Base-by-base conservation (phyloP, 1,140 invertebrate genomes). In the Drosophila ananassae region DNA sequence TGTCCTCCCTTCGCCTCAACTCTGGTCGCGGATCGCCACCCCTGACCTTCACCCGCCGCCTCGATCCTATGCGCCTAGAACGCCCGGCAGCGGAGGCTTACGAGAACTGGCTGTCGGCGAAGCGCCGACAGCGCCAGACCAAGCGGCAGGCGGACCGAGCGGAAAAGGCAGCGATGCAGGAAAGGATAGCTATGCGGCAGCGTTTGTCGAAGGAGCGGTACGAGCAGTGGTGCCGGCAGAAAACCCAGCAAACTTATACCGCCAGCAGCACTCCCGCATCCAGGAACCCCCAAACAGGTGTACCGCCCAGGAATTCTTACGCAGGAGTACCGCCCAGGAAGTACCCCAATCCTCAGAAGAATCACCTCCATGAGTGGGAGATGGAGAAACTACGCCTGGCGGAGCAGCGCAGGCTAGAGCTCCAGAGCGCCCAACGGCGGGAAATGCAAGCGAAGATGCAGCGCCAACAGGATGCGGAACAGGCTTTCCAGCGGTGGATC, bases 41-140 rank as follows among this genome's bases (percentile, higher is more conserved):
- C 1, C 6, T 67, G 2, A 52, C 55, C 32, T 66, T 44, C n/a
- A 75, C 67, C 3, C 67, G 52, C 13, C 73, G 58, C n/a, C 37
- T 51, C 0, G 51, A 66, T 5, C 37, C 57, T 6, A 25, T 75
- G n/a, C 77, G 59, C 1, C 8, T 78, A 9, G 24, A 68, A 17
- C 61, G 78, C 1, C 52, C 58, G 2, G 59, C 72, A 6, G 47
- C 39, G 9, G 83, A 79, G 41, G 82, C 82, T 50, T 87, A 79
- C 48, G 63, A 79, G 12, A 87, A 76, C 30, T 87, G 82, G 82
- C 50, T 87, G 8, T 73, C 75, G n/a, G 75, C 46, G 13, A 87
- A 87, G 64, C 54, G 52, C 3, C 59, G 44, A 2, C 72, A 73
- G 17, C 21, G 37, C 28, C 75, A 79, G 2, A 73, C 58, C 39